A percentile compares a stretch with the other conserved stretches of the same genome.
phyloP scores from a whole-genome alignment of 1,140 invertebrate species.

The Drosophila micromelanica region DNA sequence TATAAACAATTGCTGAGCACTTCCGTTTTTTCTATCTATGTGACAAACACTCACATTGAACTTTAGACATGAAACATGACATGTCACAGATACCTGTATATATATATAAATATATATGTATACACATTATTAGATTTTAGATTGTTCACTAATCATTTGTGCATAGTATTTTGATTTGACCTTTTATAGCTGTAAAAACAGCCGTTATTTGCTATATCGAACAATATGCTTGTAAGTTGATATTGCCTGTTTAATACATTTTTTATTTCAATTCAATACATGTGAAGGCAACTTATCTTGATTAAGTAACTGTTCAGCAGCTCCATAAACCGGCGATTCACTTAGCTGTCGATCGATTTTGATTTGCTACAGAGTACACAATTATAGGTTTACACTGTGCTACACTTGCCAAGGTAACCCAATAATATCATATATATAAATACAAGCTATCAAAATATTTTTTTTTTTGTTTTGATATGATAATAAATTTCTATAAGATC shows the following conservation, averaged over 20 bases:
- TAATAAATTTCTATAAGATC: no score
- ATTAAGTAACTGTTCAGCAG: constrained; percentile 53
- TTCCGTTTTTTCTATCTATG: constrained; percentile 12
- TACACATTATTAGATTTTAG: background rate
- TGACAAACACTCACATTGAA: no score
- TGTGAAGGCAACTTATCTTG: constrained; percentile 26
- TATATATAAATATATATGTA: background rate
- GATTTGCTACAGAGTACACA: constrained; percentile 46
- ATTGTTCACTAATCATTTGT: constrained; percentile 19
- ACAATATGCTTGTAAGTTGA: background rate
- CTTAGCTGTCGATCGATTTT: constrained; percentile 25
- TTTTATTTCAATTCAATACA: no score
- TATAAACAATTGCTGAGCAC: constrained; percentile 4
- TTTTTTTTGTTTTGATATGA: no score
- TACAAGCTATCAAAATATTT: no score
- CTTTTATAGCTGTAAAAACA: constrained; percentile 46
- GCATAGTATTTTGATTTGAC: constrained; percentile 52
- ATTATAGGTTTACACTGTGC: constrained; percentile 31
- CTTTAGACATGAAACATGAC: no score
- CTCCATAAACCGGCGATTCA: constrained; percentile 48
- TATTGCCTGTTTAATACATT: background rate
- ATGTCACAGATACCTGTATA: background rate
- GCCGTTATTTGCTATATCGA: constrained; percentile 36
- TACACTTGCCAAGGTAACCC: background rate
- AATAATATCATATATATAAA: no score